phyloP scores from a whole-genome alignment of 2,113 vertebrate genomes.

The Desmodus rotundus region DNA sequence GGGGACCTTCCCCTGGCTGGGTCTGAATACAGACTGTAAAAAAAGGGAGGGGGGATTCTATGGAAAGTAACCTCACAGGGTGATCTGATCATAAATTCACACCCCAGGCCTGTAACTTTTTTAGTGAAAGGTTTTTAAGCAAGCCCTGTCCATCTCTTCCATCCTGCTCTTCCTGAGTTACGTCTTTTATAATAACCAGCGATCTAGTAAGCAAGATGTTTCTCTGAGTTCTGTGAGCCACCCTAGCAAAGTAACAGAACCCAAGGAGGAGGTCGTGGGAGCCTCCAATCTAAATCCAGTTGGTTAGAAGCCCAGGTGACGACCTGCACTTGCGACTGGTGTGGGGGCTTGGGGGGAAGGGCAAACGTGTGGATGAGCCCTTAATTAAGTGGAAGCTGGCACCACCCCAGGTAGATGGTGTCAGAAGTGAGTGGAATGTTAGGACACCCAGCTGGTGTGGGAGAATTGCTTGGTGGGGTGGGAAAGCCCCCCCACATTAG shows the following conservation, averaged over 20 bases:
- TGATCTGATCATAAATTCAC: not conserved
- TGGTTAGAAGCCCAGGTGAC: not conserved
- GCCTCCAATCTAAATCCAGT: not conserved
- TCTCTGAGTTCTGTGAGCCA: not conserved
- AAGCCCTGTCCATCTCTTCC: not conserved
- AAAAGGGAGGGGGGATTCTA: not conserved
- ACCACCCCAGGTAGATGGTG: not conserved
- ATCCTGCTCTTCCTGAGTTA: not conserved
- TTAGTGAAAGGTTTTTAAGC: not conserved
- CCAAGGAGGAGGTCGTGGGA: not conserved
- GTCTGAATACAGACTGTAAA: not conserved
- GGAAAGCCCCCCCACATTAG: fast-evolving
- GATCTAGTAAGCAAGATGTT: not conserved
- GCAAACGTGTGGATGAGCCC: not conserved
- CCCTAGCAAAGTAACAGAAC: not conserved
- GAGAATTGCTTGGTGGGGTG: not conserved
- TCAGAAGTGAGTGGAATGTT: not conserved
- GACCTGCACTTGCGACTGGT: not conserved
- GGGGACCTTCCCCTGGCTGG: not conserved
- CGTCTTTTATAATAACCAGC: not conserved
- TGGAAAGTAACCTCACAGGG: not conserved
- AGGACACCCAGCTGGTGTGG: not conserved
- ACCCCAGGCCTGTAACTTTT: not conserved
- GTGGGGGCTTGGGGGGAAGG: not conserved
- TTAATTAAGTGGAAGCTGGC: not conserved